Base-by-base conservation (phyloP, 2,113 vertebrate genomes). In the Myrmophylax atrothorax region DNA sequence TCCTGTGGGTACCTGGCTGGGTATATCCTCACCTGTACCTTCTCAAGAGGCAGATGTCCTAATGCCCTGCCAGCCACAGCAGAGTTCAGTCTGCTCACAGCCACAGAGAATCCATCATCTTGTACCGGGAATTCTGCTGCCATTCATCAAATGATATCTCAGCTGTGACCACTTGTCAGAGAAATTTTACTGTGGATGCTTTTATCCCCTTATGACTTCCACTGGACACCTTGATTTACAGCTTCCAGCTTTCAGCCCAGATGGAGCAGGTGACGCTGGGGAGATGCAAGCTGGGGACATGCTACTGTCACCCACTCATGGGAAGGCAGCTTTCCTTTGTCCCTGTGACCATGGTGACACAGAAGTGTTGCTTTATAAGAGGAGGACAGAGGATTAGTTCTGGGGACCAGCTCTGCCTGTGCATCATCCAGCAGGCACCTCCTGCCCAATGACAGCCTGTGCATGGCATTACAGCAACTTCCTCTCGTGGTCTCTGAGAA, bases 91-190 rank as follows among this genome's bases (percentile, higher is more conserved):
- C 50, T 91, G 75, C 74, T 74, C 9, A 0, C 59, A 87, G 69
- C 66, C 50, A 38, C 2, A 0, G 78, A 80, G 75, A 77, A 96
- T 87, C 75, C 87, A 74, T 38, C 1, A 3, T 46, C 38, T 79
- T 23, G 55, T 26, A 7, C 0, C 33, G 75, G 50, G 63, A 63
- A 67, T 91, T 90, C 90, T 73, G 29, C 47, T 90, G 82, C 70
- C 72, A 85, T 96, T 87, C 79, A 77, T 96, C 96, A 96, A 88
- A 56, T 8, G 66, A 11, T 93, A 96, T 80, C 94, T 97, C 91
- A 96, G 75, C 90, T 93, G 90, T 95, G 93, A 96, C 91, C 96
- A 58, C 87, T 53, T 96, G 96, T 96, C 96, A 96, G 90, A 95
- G 90, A 77, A 93, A 90, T 95, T 95, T 94, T 91, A 95, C 78